Conservation (phyloP, 2,888 invertebrate species). For the Amiota communis region DNA sequence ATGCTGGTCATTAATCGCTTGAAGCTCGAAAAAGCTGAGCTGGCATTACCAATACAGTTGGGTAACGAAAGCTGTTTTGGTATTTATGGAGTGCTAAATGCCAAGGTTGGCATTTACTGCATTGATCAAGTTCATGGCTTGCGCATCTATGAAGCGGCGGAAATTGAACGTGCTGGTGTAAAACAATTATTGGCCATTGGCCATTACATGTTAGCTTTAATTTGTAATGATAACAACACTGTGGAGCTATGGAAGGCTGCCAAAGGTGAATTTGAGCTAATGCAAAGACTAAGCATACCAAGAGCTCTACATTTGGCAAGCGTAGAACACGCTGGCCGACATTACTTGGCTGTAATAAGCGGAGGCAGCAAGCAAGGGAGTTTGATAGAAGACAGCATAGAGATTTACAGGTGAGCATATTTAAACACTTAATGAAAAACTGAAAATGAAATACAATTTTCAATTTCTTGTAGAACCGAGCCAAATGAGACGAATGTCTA, state of each 20-base stretch:
- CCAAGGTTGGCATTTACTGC: constrained; percentile 38
- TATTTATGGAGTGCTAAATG: constrained; percentile 18
- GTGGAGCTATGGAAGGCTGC: constrained; percentile 47
- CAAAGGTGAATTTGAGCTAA: neutral
- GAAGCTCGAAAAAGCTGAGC: constrained; percentile 33
- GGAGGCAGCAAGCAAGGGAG: constrained; percentile 43
- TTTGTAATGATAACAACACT: constrained; percentile 29
- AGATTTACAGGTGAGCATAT: constrained; percentile 62
- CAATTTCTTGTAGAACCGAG: neutral
- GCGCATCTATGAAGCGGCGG: neutral
- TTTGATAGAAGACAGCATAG: constrained; percentile 53
- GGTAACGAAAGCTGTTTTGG: constrained; percentile 44
- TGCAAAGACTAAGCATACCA: constrained; percentile 41
- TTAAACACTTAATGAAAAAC: neutral
- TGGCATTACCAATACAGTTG: constrained; percentile 38
- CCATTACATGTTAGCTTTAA: constrained; percentile 27
- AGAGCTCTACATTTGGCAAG: constrained; percentile 55
- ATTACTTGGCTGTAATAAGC: constrained; percentile 60
- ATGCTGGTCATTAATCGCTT: constrained; percentile 39
- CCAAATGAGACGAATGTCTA: constrained; percentile 48
- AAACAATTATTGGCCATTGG: constrained; percentile 50
- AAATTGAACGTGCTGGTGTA: constrained; percentile 20
- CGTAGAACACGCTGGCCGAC: constrained; percentile 37
- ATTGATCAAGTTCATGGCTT: neutral
- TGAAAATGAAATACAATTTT: too few species aligned